Evolutionary conservation across 2,797 vertebrate genomes (phyloP).

Genomic region (Spea hammondii): DNA sequence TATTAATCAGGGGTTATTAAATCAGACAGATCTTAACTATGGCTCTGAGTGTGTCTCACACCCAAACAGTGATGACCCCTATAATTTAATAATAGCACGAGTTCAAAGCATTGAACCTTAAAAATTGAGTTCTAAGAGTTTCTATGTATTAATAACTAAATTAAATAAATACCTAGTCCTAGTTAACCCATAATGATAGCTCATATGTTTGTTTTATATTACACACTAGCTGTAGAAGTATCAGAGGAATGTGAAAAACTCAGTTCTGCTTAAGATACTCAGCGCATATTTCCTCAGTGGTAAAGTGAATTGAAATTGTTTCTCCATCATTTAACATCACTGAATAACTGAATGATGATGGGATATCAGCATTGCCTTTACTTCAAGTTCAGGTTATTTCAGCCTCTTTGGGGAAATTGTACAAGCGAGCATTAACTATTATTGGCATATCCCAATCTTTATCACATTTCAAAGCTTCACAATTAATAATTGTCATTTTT

Average conservation of each 20-base stretch:
- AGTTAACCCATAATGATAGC: too few species aligned
- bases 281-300: slow-evolving; percentile 17
- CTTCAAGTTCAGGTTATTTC: slow-evolving; percentile 61
- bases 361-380: slow-evolving; percentile 61
- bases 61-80: too few species aligned
- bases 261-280: not conserved
- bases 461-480: slow-evolving; percentile 57
- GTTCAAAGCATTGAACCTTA: too few species aligned
- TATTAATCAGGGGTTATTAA: too few species aligned
- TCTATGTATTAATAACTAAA: too few species aligned
- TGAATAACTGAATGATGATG: slow-evolving; percentile 59
- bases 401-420: slow-evolving; percentile 60
- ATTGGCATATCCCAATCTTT: slow-evolving; percentile 63
- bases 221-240: too few species aligned
- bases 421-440: slow-evolving; percentile 61
- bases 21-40: too few species aligned
- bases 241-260: not conserved
- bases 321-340: slow-evolving; percentile 61
- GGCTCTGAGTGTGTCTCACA: too few species aligned
- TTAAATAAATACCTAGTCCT: too few species aligned
- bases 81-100: too few species aligned
- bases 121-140: too few species aligned
- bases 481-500: slow-evolving; percentile 59
- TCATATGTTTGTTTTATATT: too few species aligned
- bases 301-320: slow-evolving; percentile 59